Evolutionary conservation across 2,888 invertebrate genomes (phyloP), one percentile per base, ranked within the genome.

Genomic region (Crocallis elinguaria): DNA sequence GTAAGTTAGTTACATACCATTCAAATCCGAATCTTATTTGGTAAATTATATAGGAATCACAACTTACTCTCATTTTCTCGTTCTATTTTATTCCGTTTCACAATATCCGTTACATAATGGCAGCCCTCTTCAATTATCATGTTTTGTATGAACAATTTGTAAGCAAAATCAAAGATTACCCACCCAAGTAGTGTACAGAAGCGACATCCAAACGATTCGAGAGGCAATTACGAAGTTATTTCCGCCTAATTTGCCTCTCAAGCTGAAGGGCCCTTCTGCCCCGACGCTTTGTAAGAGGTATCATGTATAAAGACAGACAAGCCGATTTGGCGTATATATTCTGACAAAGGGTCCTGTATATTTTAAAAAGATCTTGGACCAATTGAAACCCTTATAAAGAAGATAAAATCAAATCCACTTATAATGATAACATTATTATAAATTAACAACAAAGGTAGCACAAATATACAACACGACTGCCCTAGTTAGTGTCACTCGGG

Each of bases 201-300:
- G 33, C 42, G 32, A 41, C 25, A 27, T 41, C 23, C 7, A n/a
- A n/a, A n/a, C n/a, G 42, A 19, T 46, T 43, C 49, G 45, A 55
- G 56, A 57, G 53, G 70, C 78, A 81, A 84, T 86, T 83, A 84
- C 76, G 74, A 66, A 56, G 66, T 86, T 84, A 80, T 72, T 78
- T 82, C 75, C 76, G 72, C 71, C 59, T 83, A 78, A 86, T 84
- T 84, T 79, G 70, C 61, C 60, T 69, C 49, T 75, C 75, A 62
- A 57, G 57, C 67, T 76, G 67, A 64, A 81, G 75, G 45, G 68
- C 66, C 62, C 71, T 77, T 69, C 66, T 70, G 79, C 64, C 64
- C 68, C 70, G 67, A 84, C 79, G 82, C 82, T 77, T 73, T 73
- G 65, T 73, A 61, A 68, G 60, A 53, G 54, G 55, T 62, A 65